These are phyloP conservation scores for Plutella xylostella DNA, from an alignment of 2,888 invertebrate genomes.

Conservation along the genomic window DNA sequence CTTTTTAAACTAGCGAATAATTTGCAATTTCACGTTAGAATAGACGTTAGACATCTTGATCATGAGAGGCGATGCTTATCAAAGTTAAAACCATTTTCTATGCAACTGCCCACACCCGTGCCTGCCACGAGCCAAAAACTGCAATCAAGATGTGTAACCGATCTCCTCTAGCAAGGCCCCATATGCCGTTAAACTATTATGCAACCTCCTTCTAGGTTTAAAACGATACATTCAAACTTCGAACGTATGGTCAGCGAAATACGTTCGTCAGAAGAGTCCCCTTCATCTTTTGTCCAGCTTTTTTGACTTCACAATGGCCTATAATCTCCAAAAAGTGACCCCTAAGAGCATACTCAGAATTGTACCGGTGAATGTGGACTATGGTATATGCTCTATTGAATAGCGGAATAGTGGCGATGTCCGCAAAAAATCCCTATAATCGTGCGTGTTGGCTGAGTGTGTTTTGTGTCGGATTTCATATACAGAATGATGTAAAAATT, in stretches of 20 bases:
- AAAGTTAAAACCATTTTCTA: constrained; percentile 20
- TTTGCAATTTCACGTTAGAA: no score
- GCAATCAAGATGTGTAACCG: constrained; percentile 42
- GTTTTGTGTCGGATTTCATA: not conserved
- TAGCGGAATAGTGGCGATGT: constrained; percentile 29
- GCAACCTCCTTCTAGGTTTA: no score
- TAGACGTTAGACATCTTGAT: no score
- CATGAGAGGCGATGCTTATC: constrained; percentile 25
- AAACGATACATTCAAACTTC: not conserved
- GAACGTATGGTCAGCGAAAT: constrained; percentile 33
- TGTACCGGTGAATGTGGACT: constrained; percentile 35
- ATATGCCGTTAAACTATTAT: no score
- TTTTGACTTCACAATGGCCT: constrained; percentile 57
- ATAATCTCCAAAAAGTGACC: constrained; percentile 69
- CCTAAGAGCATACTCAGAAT: constrained; percentile 53
- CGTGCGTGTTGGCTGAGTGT: constrained; percentile 20
- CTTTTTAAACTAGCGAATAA: no score
- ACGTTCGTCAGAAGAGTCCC: no score
- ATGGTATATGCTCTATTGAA: constrained; percentile 19
- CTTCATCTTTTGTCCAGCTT: constrained; percentile 42
- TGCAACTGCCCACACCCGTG: no score
- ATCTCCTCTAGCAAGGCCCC: constrained; percentile 23
- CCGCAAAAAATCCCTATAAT: constrained; percentile 43
- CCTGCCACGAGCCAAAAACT: constrained; percentile 12
- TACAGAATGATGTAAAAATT: not conserved